Base-by-base conservation (phyloP, 2,113 vertebrate species). In the Proteles cristata region DNA sequence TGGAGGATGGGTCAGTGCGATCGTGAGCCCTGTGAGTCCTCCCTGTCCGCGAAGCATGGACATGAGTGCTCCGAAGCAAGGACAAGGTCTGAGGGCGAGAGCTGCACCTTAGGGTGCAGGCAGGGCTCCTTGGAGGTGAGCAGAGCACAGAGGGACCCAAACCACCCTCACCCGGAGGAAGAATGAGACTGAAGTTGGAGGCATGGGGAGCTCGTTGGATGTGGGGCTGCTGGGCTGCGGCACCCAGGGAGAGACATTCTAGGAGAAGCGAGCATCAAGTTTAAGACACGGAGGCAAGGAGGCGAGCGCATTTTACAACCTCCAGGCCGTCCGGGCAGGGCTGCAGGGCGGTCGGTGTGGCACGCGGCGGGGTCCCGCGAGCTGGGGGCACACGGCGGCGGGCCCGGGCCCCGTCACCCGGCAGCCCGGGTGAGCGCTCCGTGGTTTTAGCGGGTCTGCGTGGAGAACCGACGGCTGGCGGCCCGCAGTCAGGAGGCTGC, bases 1-100 rank as follows among this genome's bases (percentile, higher is more conserved):
- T 16, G 35, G 45, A 23, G 17, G 71, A 8, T 3, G 25, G 33
- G 35, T 0, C 7, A 8, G 4, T 28, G 33, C 4, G 11, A 43
- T 9, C 6, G 26, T 3, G 9, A 90, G 21, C n/a, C 12, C 12
- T 25, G 4, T 9, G 2, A 45, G 48, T 35, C 26, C 23, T 28
- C 25, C 55, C 11, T n/a, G 8, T 50, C 43, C 0, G 1, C 3
- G 31, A 28, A 33, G 15, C 45, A 50, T 25, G 53, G 35, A 65
- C 26, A 28, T 63, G 68, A 48, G 25, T 35, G 71, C 39, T 11
- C 35, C 53, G n/a, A 55, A 73, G 76, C 26, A 66, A 71, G 84
- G 55, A 2, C 43, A 21, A 21, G 10, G 17, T 26, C 25, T 26
- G 58, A 17, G 11, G 5, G 21, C 5, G 15, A 26, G 35, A 31